Base-by-base conservation (phyloP, 2,113 vertebrate genomes). In the Amblyornis subalaris region DNA sequence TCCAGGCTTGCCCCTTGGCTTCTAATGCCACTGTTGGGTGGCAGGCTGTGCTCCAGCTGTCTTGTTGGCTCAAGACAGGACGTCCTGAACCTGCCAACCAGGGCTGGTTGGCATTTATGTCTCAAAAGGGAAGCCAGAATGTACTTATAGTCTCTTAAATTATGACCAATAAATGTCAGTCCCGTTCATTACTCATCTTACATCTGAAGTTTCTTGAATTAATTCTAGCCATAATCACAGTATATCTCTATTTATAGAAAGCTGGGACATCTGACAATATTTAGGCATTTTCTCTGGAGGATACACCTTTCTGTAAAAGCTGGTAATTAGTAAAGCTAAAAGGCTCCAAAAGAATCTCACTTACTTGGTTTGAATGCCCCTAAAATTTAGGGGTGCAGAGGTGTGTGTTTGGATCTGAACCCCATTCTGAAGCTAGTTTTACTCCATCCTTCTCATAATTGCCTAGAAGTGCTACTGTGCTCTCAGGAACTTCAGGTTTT, bases 241-340 rank as follows among this genome's bases (percentile, higher is more conserved):
- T 91, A 90, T 96, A 89, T 93, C 76, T 94, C 79, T 98, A 97
- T 97, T 97, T 97, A 96, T 97, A 95, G 96, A 85, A 96, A 96
- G 93, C 84, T 14, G 47, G 71, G 84, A 74, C 86, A 95, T 95
- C 81, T 94, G 73, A 87, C 72, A 95, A 78, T 94, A 96, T 93
- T 96, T 93, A 96, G 86, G 83, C 62, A 38, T 93, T 94, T 51
- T 95, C 22, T 93, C 67, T 93, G 54, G 93, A 94, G 72, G 50
- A 88, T 89, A 88, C 36, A 94, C 91, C 88, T 97, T 96, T 93
- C 74, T 96, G 51, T 97, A 95, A 96, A 85, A 89, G 81, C 87
- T 94, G 74, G 15, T 94, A 94, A 96, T 97, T 94, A 93, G 65
- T 26, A 67, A 62, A 71, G 50, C 35, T 83, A 55, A 71, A 58